Evolutionary conservation across 2,113 vertebrate genomes (phyloP), one percentile per base, ranked within the genome.

Genomic region (Cyprinodon brontotheroides): DNA sequence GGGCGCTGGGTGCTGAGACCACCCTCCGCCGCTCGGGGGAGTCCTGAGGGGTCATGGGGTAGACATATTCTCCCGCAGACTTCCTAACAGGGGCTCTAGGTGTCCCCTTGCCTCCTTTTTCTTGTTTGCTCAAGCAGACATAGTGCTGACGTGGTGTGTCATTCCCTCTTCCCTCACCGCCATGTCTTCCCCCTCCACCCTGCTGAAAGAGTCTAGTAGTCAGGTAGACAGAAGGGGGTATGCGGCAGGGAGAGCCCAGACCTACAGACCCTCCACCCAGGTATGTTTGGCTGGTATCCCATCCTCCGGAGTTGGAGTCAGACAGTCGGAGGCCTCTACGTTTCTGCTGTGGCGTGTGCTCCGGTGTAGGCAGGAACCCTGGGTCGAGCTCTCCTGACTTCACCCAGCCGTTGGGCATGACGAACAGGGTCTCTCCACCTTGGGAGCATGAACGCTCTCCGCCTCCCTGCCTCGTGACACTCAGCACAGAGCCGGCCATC

Each of bases 261-360:
- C 92, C 89, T 37, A 93, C 78, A 37, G 92, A 80, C 69, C 92
- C 83, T 76, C 94, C 82, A 63, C 94, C 64, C 78, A 97, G 94
- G 92, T 94, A 96, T 69, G 95, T 96, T 87, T 96, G 95, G 68
- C 96, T 96, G 82, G 96, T 97, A 84, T 98, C 97, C 97, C 97
- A 98, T 9, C 87, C 92, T 53, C 92, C 90, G 4, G 93, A 94
- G 80, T 93, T 94, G 72, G 96, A 96, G 73, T 96, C 94, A 0
- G 93, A 94, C 68, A 95, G 80, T 4, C 93, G 92, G 4, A 96
- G 92, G 2, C 94, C 86, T 4, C 95, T 94, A 22, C 96, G 95
- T 77, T 98, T 98, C 90, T 98, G 97, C 70, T 98, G 97, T 0
- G 97, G 97, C 1, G 98, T 99, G 91, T 99, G 98, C 93, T 99